These are phyloP conservation scores for Oncorhynchus kisutch DNA, from an alignment of 2,113 vertebrate genomes.

Conservation along the genomic window DNA sequence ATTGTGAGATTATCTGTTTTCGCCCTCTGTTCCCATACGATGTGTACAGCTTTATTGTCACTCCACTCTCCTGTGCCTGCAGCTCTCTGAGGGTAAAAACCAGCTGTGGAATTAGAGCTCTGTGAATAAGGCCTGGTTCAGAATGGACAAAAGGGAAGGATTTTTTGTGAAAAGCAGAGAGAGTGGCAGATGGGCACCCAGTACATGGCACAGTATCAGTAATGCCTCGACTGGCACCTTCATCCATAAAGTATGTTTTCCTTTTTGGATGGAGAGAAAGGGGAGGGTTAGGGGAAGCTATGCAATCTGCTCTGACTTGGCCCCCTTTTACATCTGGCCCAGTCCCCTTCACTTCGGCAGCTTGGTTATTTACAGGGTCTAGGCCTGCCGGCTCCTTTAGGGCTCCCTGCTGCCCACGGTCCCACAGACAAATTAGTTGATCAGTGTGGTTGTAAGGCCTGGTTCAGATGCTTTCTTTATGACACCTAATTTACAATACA, in stretches of 20 bases:
- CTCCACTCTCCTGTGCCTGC: constrained; percentile 23
- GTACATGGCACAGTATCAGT: constrained; percentile 46
- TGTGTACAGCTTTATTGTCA: constrained; percentile 41
- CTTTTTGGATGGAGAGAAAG: constrained; percentile 19
- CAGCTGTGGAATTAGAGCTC: constrained; percentile 53
- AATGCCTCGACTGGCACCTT: constrained; percentile 62
- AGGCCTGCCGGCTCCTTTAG: constrained; percentile 41
- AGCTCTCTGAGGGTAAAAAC: constrained; percentile 39
- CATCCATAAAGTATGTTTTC: constrained; percentile 49
- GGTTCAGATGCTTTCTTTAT: constrained; percentile 44
- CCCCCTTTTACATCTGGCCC: constrained; percentile 31
- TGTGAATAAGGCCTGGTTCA: constrained; percentile 39
- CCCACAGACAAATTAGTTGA: constrained; percentile 46
- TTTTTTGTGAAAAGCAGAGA: constrained; percentile 38
- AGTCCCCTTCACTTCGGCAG: constrained; percentile 5
- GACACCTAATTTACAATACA: constrained; percentile 47
- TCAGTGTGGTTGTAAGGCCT: constrained; percentile 29
- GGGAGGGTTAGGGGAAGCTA: constrained; percentile 26
- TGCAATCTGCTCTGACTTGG: constrained; percentile 58
- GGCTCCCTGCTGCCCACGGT: constrained; percentile 22
- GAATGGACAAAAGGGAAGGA: constrained; percentile 42
- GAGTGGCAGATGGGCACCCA: constrained; percentile 64
- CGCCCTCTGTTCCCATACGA: constrained; percentile 37
- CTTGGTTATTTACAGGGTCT: constrained; percentile 43
- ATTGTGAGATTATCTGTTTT: neutral